phyloP scores from a whole-genome alignment of 2,888 invertebrate species.

The Thelaira solivaga region DNA sequence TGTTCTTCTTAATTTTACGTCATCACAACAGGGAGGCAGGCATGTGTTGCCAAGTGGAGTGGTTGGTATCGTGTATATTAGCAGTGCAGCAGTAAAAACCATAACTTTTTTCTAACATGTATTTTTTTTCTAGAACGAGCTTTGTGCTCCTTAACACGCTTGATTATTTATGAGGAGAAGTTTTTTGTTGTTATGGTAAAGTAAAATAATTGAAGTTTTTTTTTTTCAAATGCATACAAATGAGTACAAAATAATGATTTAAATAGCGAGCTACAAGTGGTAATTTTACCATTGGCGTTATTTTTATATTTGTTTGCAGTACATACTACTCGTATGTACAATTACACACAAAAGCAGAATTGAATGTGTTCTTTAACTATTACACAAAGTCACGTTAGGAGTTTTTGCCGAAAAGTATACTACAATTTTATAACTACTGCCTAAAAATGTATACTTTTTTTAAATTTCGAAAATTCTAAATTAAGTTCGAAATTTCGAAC shows the following conservation, averaged over 20 bases:
- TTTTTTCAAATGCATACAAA: background rate
- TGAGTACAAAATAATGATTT: background rate
- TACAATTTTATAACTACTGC: no score
- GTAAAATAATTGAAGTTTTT: no score
- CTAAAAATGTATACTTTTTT: no score
- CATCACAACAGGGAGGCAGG: conserved; percentile 46
- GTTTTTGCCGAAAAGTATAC: no score
- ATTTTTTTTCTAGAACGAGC: conserved; percentile 5
- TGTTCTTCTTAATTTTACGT: conserved; percentile 51
- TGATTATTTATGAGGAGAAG: background rate
- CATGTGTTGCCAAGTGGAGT: conserved; percentile 62
- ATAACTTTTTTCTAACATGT: background rate
- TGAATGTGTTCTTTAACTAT: no score
- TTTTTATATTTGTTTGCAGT: no score
- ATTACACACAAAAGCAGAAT: no score
- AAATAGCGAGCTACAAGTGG: conserved; percentile 40
- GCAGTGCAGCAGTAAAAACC: background rate
- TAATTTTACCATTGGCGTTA: no score
- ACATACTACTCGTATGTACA: no score
- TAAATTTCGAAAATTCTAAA: no score
- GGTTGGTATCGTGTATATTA: background rate
- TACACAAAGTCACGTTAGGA: no score
- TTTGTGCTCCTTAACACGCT: background rate
- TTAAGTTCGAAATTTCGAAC: no score
- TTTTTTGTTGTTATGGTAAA: background rate